Conservation (phyloP, 2,797 vertebrate genomes). For the Danio kyathit region DNA sequence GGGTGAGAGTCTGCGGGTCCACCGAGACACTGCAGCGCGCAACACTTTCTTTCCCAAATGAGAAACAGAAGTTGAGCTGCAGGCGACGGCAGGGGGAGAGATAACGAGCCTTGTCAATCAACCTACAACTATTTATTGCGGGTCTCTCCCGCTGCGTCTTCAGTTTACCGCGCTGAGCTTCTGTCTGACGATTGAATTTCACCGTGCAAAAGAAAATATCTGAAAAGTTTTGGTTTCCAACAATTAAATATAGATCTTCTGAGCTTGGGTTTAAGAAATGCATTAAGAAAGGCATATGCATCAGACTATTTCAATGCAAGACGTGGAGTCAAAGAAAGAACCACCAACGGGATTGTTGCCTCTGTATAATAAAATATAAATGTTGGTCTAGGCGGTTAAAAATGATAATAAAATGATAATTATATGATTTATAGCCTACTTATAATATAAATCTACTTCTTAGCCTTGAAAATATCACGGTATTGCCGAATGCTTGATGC, state of each 20-base stretch:
- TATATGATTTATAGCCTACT: too few species aligned
- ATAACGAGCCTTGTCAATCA: slow-evolving; percentile 47
- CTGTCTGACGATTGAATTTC: slow-evolving; percentile 1
- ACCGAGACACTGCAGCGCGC: slow-evolving; percentile 9
- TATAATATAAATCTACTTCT: too few species aligned
- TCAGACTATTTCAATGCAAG: too few species aligned
- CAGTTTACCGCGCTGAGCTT: background rate
- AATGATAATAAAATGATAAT: too few species aligned
- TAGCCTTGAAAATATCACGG: too few species aligned
- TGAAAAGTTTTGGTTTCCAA: background rate
- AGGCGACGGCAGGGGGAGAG: slow-evolving; percentile 20
- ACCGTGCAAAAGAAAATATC: background rate
- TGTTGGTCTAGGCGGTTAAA: too few species aligned
- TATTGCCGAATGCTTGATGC: too few species aligned
- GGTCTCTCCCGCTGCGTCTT: slow-evolving; percentile 16
- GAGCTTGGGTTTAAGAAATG: background rate
- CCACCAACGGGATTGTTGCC: too few species aligned
- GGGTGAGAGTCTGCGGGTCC: slow-evolving; percentile 16
- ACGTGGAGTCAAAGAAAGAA: too few species aligned
- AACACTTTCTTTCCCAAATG: slow-evolving; percentile 39
- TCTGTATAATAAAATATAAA: too few species aligned
- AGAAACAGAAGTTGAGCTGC: slow-evolving; percentile 44
- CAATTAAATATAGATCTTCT: background rate
- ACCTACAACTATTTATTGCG: slow-evolving; percentile 14
- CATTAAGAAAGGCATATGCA: too few species aligned